Evolutionary conservation across 1,140 invertebrate genomes (phyloP).

Genomic region (Choristoneura fumiferana): DNA sequence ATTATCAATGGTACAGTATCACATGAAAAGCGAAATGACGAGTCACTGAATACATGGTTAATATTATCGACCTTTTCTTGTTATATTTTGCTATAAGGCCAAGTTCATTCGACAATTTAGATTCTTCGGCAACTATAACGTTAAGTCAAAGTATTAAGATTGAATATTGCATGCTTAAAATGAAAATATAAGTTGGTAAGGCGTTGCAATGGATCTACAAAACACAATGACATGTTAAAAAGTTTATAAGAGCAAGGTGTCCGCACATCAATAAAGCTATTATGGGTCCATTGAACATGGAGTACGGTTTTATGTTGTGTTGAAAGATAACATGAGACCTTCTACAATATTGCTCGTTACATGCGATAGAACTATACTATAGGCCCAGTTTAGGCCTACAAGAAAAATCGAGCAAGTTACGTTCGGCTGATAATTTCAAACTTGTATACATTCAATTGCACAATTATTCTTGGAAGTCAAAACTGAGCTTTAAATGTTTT

Average conservation of each 20-base stretch:
- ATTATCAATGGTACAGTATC: conserved; percentile 11
- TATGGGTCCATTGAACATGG: neutral
- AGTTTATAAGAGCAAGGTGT: conserved; percentile 10
- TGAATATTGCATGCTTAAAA: neutral
- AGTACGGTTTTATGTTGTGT: conserved; percentile 1
- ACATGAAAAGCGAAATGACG: conserved; percentile 18
- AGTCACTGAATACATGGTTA: conserved; percentile 12
- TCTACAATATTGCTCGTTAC: neutral
- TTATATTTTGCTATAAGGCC: conserved; percentile 8
- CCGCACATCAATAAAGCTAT: conserved; percentile 4
- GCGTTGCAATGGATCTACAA: neutral
- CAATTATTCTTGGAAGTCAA: too few relatives aligned
- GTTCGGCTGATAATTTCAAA: too few relatives aligned
- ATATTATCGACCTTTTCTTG: conserved; percentile 18
- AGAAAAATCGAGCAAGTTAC: too few relatives aligned
- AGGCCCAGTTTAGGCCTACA: too few relatives aligned
- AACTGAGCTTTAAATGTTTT: too few relatives aligned
- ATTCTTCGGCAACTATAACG: neutral
- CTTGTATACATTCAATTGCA: too few relatives aligned
- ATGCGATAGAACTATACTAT: too few relatives aligned
- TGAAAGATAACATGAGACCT: conserved; percentile 6
- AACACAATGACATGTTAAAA: conserved; percentile 10
- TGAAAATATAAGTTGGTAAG: too few relatives aligned
- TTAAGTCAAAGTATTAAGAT: neutral
- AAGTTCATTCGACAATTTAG: neutral